Evolutionary conservation across 2,797 vertebrate genomes (phyloP).

Genomic region (Siniperca obscura): DNA sequence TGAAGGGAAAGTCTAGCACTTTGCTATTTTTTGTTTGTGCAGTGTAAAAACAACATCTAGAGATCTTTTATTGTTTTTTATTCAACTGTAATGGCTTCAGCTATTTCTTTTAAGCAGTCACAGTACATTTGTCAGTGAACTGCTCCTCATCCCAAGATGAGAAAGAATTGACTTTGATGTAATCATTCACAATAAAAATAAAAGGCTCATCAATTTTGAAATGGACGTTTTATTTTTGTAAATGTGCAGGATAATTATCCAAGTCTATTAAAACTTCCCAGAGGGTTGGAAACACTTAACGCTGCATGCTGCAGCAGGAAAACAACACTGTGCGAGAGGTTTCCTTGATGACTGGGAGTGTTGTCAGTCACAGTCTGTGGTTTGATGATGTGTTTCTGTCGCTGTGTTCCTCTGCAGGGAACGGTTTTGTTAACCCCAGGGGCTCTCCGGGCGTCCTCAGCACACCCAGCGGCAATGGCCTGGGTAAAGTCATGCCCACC

Average conservation of each 20-base stretch:
- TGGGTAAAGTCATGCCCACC: constrained; percentile 97
- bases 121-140: constrained; percentile 88
- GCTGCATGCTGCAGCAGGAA: constrained; percentile 77
- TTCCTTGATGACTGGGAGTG: constrained; percentile 78
- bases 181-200: constrained; percentile 85
- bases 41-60: constrained; percentile 50
- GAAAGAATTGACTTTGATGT: constrained; percentile 79
- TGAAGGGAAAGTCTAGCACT: constrained; percentile 43
- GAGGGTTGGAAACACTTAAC: constrained; percentile 86
- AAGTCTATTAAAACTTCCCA: constrained; percentile 88
- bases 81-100: constrained; percentile 79
- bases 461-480: constrained; percentile 91
- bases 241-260: constrained; percentile 87
- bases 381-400: constrained; percentile 81
- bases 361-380: constrained; percentile 79
- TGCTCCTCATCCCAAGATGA: constrained; percentile 83
- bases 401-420: constrained; percentile 88
- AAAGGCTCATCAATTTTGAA: constrained; percentile 89
- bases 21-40: constrained; percentile 49
- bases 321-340: constrained; percentile 73
- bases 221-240: constrained; percentile 89
- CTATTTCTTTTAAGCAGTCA: constrained; percentile 85
- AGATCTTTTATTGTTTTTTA: constrained; percentile 74
- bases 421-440: constrained; percentile 96
- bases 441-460: constrained; percentile 94